A percentile compares a stretch with the other conserved stretches of the same genome.
Conservation (phyloP, 2,888 invertebrate genomes). For the Melinaea menophilus region DNA sequence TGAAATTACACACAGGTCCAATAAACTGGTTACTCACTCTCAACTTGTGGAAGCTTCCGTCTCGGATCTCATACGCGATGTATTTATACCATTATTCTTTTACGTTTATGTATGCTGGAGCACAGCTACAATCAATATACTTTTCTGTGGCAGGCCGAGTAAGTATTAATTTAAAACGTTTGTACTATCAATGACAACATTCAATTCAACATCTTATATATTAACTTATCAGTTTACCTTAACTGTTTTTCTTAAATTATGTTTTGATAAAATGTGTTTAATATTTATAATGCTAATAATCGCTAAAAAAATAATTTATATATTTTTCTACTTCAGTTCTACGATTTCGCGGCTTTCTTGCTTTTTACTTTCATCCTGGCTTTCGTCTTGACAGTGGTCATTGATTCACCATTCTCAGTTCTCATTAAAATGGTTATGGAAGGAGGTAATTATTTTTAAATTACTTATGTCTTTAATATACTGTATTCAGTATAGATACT, state of each 20-base stretch:
- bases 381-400: slow-evolving; percentile 46
- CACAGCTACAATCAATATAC: slow-evolving; percentile 36
- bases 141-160: slow-evolving; percentile 39
- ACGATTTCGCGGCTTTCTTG: slow-evolving; percentile 45
- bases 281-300: no score
- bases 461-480: background rate
- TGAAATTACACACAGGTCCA: slow-evolving; percentile 42
- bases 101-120: slow-evolving; percentile 38
- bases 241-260: no score
- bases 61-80: slow-evolving; percentile 75
- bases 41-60: slow-evolving; percentile 67
- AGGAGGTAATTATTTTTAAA: slow-evolving; percentile 33
- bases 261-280: no score
- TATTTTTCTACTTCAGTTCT: slow-evolving; percentile 44
- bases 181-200: no score
- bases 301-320: background rate
- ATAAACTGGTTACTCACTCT: slow-evolving; percentile 69
- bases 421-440: slow-evolving; percentile 51
- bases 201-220: no score
- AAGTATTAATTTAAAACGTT: slow-evolving; percentile 21
- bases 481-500: no score
- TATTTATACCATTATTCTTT: slow-evolving; percentile 71
- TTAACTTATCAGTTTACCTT: no score
- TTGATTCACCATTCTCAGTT: slow-evolving; percentile 55
- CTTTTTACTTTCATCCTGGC: slow-evolving; percentile 43